A percentile compares a stretch with the other conserved stretches of the same genome.
Conservation (phyloP, 1,140 invertebrate species). For the Leptopilina clavipes region DNA sequence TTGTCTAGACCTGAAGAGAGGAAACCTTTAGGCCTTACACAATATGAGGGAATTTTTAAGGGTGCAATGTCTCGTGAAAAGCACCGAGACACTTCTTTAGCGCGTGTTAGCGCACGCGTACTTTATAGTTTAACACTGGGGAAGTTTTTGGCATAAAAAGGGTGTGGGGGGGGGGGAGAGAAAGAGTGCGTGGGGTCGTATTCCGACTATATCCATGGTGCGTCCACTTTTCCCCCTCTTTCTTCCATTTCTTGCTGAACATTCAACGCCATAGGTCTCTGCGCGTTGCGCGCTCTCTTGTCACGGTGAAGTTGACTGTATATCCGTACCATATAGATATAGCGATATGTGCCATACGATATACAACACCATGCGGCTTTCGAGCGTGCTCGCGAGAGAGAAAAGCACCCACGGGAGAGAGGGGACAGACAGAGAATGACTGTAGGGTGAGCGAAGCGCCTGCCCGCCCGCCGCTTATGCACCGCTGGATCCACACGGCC, state of each 20-base stretch:
- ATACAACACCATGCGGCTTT: conserved; percentile 5
- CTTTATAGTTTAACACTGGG: background rate
- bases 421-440: conserved; percentile 41
- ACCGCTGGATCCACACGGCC: conserved; percentile 39
- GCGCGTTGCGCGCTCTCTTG: conserved; percentile 47
- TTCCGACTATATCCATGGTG: conserved; percentile 20
- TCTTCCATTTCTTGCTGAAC: conserved; percentile 36
- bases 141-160: background rate
- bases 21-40: conserved; percentile 16
- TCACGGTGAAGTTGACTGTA: conserved; percentile 39
- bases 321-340: conserved; percentile 20
- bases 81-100: conserved; percentile 11
- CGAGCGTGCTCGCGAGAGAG: conserved; percentile 28
- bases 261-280: conserved; percentile 59
- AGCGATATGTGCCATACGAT: background rate
- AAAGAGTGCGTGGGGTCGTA: conserved; percentile 51
- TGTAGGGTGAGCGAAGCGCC: conserved; percentile 38
- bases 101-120: conserved; percentile 28
- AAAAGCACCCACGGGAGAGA: conserved; percentile 1
- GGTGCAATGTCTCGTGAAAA: conserved; percentile 13
- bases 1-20: conserved; percentile 11
- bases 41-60: conserved; percentile 23
- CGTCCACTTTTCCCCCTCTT: conserved; percentile 11
- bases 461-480: conserved; percentile 46
- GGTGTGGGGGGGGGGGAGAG: background rate